Evolutionary conservation across 2,113 vertebrate genomes (phyloP), one percentile per base, ranked within the genome.

Genomic region (Oncorhynchus tshawytscha): DNA sequence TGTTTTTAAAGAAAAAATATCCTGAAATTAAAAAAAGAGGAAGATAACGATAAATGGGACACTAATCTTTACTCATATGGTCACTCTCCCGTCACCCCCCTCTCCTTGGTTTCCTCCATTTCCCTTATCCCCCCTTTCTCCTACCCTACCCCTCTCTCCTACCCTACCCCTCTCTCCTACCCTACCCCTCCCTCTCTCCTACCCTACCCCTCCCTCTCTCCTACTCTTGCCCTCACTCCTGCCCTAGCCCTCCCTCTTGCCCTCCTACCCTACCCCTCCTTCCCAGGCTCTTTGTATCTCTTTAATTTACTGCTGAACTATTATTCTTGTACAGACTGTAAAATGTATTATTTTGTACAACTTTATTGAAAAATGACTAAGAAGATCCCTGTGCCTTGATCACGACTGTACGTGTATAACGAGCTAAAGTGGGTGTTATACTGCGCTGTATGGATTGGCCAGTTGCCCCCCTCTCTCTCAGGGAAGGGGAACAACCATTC

Each of bases 321-420:
- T 95, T 94, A 95, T 95, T 96, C 95, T 95, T 96, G 95, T 96
- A 96, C 94, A 96, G 94, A 96, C 94, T 96, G 95, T 96, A 96
- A 96, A 95, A 96, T 96, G 95, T 95, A 96, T 96, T 95, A 96
- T 96, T 96, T 96, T 96, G 95, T 96, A 96, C 94, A 96, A 95
- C 94, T 96, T 96, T 95, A 96, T 94, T 94, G 94, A 96, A 88
- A 93, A 94, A 90, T 88, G 90, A 95, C 94, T 95, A 95, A 95
- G 95, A 95, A 94, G 94, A 95, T 96, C 94, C 95, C 94, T 95
- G 95, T 96, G 95, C 95, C 95, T 96, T 95, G 94, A 95, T 95
- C 94, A 95, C 94, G 94, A 94, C 94, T 94, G 94, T 95, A 94
- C 93, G 94, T 95, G 94, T 94, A 92, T 90, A 95, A 94, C 95